A percentile compares a stretch with the other conserved stretches of the same genome.
These are phyloP conservation scores for Medauroidea extradentata DNA, from an alignment of 1,140 invertebrate genomes.

Conservation along the genomic window DNA sequence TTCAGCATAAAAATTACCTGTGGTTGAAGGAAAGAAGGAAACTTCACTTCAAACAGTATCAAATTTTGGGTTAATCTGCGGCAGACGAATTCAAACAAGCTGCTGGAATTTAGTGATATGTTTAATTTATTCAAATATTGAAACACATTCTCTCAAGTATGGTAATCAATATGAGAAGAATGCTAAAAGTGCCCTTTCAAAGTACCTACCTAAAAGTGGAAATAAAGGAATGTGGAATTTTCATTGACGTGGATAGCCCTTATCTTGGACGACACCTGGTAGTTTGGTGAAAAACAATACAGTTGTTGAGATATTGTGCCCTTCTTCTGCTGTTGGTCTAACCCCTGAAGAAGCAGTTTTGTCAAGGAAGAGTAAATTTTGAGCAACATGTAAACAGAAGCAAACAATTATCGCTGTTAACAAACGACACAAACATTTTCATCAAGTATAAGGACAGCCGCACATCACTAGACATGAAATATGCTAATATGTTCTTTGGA, in stretches of 20 bases:
- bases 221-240: neutral
- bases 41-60: conserved; percentile 27
- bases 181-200: neutral
- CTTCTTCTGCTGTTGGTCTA: neutral
- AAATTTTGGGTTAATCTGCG: conserved; percentile 30
- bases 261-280: conserved; percentile 2
- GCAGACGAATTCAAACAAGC: conserved; percentile 18
- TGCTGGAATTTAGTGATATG: neutral
- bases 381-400: too few species aligned
- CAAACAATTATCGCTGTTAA: too few species aligned
- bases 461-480: too few species aligned
- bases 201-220: neutral
- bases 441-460: too few species aligned
- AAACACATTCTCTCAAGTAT: neutral
- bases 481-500: too few species aligned
- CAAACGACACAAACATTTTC: too few species aligned
- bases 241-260: neutral
- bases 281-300: neutral
- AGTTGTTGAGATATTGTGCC: conserved; percentile 3
- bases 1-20: neutral
- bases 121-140: neutral
- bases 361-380: too few species aligned
- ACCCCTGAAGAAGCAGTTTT: too few species aligned
- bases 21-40: conserved; percentile 4
- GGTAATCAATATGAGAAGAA: neutral